Conservation (phyloP, 2,797 vertebrate species). For the Danio choprae region DNA sequence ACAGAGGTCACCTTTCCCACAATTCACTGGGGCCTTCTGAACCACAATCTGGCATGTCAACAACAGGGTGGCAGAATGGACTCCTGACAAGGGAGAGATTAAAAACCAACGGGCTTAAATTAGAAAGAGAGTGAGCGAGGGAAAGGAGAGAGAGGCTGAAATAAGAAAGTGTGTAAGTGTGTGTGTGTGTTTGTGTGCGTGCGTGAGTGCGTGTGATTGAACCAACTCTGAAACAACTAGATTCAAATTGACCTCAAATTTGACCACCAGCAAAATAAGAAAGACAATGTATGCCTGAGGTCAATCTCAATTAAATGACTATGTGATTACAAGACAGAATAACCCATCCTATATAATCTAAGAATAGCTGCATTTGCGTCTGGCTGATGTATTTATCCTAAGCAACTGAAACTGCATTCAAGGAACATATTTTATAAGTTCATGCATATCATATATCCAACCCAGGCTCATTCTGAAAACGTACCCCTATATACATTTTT, state of each 20-base stretch:
- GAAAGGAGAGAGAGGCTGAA: not conserved
- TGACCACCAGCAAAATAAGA: not conserved
- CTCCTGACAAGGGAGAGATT: slow-evolving; percentile 54
- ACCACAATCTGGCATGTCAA: slow-evolving; percentile 59
- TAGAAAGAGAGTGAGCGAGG: slow-evolving; percentile 44
- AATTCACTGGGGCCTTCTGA: slow-evolving; percentile 52
- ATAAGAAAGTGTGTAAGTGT: slow-evolving; percentile 12
- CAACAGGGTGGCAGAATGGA: slow-evolving; percentile 57
- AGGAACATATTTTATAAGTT: not conserved
- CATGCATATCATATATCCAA: too few relatives aligned
- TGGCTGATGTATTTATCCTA: not conserved
- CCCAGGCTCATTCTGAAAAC: too few relatives aligned
- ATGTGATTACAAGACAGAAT: not conserved
- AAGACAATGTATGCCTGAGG: not conserved
- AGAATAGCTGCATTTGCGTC: slow-evolving; percentile 4
- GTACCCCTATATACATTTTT: too few relatives aligned
- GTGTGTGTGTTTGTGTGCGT: too few relatives aligned
- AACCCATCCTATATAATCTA: not conserved
- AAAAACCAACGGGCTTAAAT: slow-evolving; percentile 58
- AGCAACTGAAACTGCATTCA: slow-evolving; percentile 1
- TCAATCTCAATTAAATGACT: not conserved
- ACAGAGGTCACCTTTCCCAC: slow-evolving; percentile 55
- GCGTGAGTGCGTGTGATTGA: slow-evolving; percentile 17
- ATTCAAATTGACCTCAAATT: not conserved
- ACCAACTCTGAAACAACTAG: not conserved